Base-by-base conservation (phyloP, 1,140 invertebrate genomes). In the Drosophila saltans region DNA sequence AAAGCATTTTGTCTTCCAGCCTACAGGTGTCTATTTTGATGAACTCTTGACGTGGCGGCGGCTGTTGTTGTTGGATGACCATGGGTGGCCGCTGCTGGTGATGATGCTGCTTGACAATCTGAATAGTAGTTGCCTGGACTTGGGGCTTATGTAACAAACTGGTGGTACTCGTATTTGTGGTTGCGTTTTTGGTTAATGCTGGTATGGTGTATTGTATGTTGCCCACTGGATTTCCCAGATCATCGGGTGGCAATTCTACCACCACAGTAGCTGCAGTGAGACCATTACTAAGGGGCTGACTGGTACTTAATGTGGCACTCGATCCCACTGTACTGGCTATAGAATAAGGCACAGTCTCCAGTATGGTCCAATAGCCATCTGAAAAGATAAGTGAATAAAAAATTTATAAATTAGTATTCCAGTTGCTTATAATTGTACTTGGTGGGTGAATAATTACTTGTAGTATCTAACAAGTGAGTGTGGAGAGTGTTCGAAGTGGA, bases 291-390 rank as follows among this genome's bases (percentile, higher is more conserved):
- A 86, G 21, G 0, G 77, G 39, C n/a, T 73, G 77, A 3, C 80
- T 28, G 3, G 79, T 69, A 64, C 62, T 67, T 30, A 76, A 43
- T 33, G 78, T 63, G 65, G 78, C 84, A 52, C 76, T 66, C 3
- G 80, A 64, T 10, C 57, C 56, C 16, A 62, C 41, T 45, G n/a
- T 45, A 52, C 52, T 82, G 57, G 75, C 83, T 43, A 86, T 82
- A 6, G 91, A 86, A 52, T 92, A 92, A 28, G 91, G 91, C 43
- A 92, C 91, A 2, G 91, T 91, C 52, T 92, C 91, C 68, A 91
- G 39, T 21, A 92, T 92, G 11, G 91, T 91, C 91, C 86, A 93
- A 85, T 81, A 92, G 59, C 78, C 81, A 72, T 92, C 91, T 72
- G 81, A 21, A 88, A 86, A 43, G 56, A 83, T 43, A 11, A 41